Evolutionary conservation across 2,888 invertebrate genomes (phyloP), one percentile per base, ranked within the genome.

Genomic region (Glaucopsyche alexis): DNA sequence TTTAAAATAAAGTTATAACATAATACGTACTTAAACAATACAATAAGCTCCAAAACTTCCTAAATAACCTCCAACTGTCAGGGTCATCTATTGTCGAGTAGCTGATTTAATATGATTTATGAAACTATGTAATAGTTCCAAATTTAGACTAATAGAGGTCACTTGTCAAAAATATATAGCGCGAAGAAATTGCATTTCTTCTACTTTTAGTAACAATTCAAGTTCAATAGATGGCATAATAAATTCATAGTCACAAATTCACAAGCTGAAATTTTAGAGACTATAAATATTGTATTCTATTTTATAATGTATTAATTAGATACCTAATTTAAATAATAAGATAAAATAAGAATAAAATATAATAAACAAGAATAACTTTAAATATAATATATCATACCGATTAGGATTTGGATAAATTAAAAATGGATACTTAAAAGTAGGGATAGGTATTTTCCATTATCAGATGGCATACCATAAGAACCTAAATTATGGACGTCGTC

Each of bases 51-150:
- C 2, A 29, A 29, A 29, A n/a, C n/a, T n/a, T n/a, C n/a, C n/a
- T n/a, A n/a, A n/a, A 29, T 29, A 29, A 3, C 29, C 29, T 29
- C 29, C 29, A 29, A 29, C 50, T 50, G n/a, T 60, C 0, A 2
- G 0, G 7, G 49, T n/a, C 69, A 49, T 69, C 69, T 69, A 19
- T 19, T n/a, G 49, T 7, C 19, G 19, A 49, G n/a, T 55, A 65
- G 65, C 49, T 49, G n/a, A 72, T 66, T 66, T 38, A 55, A 66
- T 71, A 69, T 6, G n/a, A 42, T 29, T 29, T 1, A 29, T 8
- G 64, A 16, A 55, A 19, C 9, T 19, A 19, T 55, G 11, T 55
- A 4, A 55, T 60, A 29, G 60, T 29, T 60, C 7, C 7, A 29
- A 7, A 29, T 29, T 1, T 19, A 60, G 1, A 13, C 11, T 29